Percentiles rank a stretch among this genome's conserved stretches.
These are phyloP conservation scores for Ceratosolen fusciceps DNA, from an alignment of 1,140 invertebrate species.

Conservation along the genomic window DNA sequence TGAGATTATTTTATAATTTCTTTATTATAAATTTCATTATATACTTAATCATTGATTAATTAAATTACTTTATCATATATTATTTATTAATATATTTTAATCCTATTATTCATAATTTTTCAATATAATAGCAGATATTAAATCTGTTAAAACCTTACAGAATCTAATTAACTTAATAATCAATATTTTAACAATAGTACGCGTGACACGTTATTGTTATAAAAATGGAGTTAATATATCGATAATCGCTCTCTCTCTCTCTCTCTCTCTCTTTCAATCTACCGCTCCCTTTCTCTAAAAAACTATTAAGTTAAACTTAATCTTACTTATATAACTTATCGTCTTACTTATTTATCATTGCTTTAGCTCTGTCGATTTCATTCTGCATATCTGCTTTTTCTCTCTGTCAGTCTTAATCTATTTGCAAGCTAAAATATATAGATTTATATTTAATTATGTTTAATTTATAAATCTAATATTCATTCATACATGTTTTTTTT, in stretches of 20 bases:
- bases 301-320: too few species aligned
- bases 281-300: not conserved
- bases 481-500: too few species aligned
- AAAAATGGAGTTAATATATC: too few species aligned
- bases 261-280: not conserved
- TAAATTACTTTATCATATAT: not conserved
- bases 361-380: too few species aligned
- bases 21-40: not conserved
- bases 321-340: too few species aligned
- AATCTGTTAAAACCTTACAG: constrained; percentile 11
- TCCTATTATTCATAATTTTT: not conserved
- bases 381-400: too few species aligned
- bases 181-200: constrained; percentile 28
- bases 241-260: constrained; percentile 1
- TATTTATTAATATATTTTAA: constrained; percentile 8
- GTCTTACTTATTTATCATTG: too few species aligned
- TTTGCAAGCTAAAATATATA: too few species aligned
- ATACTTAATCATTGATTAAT: not conserved
- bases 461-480: too few species aligned
- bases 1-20: too few species aligned
- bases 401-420: too few species aligned
- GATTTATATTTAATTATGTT: too few species aligned
- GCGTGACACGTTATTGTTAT: not conserved
- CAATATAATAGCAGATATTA: not conserved
- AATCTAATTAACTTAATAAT: constrained; percentile 36